Base-by-base conservation (phyloP, 2,797 vertebrate genomes). In the Schizopygopsis malacanthus region DNA sequence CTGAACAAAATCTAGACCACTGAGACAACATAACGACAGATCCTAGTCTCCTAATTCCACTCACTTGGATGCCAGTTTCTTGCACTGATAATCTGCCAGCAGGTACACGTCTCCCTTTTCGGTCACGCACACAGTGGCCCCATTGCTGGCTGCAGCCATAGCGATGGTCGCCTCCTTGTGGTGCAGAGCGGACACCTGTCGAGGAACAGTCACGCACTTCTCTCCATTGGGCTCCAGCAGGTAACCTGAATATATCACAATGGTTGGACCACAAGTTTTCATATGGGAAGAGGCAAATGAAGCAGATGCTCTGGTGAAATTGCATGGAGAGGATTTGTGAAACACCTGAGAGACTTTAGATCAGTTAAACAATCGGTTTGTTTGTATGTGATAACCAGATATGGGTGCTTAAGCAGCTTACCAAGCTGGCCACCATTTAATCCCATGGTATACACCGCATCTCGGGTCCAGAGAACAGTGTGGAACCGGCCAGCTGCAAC, bases 361-460 rank as follows among this genome's bases (percentile, higher is more conserved):
- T 61, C 39, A 82, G 39, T 61, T 28, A 82, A 73, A 82, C 45
- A 22, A 83, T 50, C 25, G 9, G 43, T 52, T 54, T 54, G 15
- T 52, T 18, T 67, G 41, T 65, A 43, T 75, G 43, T n/a, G 16
- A 82, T 61, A 82, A 59, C 72, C 4, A 82, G 20, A 63, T 47
- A 12, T 47, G 45, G 4, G 11, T 28, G 22, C 1, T 47, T 41
- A 10, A 75, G 22, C 18, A 39, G 75, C 95, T 95, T 94, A 98
- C 98, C 98, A 91, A 99, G 94, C 61, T 99, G 98, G 79, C 98
- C 98, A 88, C 97, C 98, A 90, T 99, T 99, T 81, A 99, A 95
- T 84, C 98, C 98, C 94, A 99, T 92, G 63, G 98, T 99, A 89
- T 98, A 99, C 75, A 99, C 95, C 13, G 97, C 97, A 92, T 98